phyloP scores from a whole-genome alignment of 2,113 vertebrate species.

The Cyanistes caeruleus region DNA sequence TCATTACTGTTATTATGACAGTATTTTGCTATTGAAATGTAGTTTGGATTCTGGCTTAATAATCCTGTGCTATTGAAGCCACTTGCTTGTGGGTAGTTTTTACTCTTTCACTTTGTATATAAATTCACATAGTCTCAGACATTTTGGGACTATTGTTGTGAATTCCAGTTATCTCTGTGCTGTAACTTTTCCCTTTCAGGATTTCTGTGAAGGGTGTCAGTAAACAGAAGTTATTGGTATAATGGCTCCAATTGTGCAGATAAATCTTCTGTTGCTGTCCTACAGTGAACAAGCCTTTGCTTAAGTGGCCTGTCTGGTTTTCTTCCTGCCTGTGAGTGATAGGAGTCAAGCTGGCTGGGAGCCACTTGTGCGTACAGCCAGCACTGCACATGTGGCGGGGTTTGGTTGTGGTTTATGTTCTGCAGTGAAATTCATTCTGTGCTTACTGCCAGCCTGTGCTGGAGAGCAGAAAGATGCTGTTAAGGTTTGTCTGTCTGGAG shows the following conservation, averaged over 20 bases:
- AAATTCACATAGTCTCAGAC: neutral
- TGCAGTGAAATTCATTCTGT: neutral
- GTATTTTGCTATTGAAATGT: neutral
- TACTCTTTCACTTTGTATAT: neutral
- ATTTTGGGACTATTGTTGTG: neutral
- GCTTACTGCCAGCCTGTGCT: neutral
- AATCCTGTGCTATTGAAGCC: neutral
- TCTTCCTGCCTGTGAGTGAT: neutral
- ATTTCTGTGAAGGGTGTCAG: neutral
- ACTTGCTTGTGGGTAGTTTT: neutral
- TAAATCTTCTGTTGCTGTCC: neutral
- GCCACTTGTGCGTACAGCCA: neutral
- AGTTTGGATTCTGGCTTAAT: neutral
- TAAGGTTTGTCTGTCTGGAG: neutral
- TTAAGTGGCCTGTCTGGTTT: neutral
- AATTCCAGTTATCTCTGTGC: neutral
- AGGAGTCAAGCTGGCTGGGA: neutral
- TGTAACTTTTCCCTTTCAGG: neutral
- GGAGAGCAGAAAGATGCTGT: neutral
- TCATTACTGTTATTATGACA: neutral
- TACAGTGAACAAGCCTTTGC: neutral
- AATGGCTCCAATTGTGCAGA: neutral
- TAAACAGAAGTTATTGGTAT: neutral
- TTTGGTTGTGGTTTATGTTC: neutral
- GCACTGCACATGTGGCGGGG: neutral